Evolutionary conservation across 2,113 vertebrate genomes (phyloP).

Genomic region (Phylloscopus trochiloides): DNA sequence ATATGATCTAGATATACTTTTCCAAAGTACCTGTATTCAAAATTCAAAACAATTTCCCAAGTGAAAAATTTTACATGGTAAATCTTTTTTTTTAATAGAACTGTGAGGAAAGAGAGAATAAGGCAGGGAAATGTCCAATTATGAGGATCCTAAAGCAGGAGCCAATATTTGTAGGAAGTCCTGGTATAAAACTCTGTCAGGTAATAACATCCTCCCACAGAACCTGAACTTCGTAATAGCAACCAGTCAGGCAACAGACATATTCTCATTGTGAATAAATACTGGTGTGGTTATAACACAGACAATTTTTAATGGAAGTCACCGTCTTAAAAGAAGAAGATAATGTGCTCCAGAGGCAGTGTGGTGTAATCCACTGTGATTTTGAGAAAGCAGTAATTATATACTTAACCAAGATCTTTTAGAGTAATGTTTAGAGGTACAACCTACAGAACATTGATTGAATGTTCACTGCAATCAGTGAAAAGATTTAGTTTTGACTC

Average conservation of each 20-base stretch:
- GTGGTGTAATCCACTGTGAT: not conserved
- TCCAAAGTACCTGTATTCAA: not conserved
- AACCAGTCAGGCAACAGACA: not conserved
- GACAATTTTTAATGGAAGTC: not conserved
- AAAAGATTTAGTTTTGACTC: not conserved
- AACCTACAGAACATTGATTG: not conserved
- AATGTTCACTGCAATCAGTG: not conserved
- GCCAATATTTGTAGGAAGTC: not conserved
- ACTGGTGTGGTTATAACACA: not conserved
- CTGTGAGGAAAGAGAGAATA: not conserved
- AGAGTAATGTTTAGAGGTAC: not conserved
- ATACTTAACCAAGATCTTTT: not conserved
- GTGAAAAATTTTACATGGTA: not conserved
- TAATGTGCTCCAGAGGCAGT: not conserved
- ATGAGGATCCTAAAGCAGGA: not conserved
- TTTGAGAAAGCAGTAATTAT: not conserved
- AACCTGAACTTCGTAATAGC: not conserved
- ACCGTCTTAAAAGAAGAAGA: not conserved
- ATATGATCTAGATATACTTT: not conserved
- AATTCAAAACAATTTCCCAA: not conserved
- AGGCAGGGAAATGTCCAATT: fast-evolving
- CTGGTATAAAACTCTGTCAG: not conserved
- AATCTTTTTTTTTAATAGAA: not conserved
- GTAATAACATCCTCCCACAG: not conserved
- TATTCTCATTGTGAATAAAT: not conserved